Evolutionary conservation across 2,797 vertebrate genomes (phyloP), one percentile per base, ranked within the genome.

Genomic region (Nasua narica): DNA sequence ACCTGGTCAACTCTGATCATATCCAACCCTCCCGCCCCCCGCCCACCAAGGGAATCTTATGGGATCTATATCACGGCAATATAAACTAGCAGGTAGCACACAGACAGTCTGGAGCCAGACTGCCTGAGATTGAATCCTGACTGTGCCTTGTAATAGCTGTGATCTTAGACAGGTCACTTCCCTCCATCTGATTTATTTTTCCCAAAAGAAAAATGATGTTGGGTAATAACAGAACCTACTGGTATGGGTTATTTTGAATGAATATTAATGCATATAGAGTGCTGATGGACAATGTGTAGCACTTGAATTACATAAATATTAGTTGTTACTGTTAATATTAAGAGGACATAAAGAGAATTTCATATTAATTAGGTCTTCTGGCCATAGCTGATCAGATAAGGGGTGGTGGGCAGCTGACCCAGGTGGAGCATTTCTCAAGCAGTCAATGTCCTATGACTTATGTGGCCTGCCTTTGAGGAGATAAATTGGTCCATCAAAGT

Each of bases 141-240:
- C 25, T 87, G 25, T 92, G 40, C 23, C 46, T 83, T n/a, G 16
- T 18, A 69, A 29, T 19, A 43, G 50, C 65, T 86, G 5, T 83
- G 56, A 90, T 72, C n/a, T 19, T 58, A 52, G 60, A 3, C 40
- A 40, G 43, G 43, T 88, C 48, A 29, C 10, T 37, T 77, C 1
- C 9, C 16, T 88, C 58, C 88, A 14, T 78, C 32, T 74, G 60
- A 89, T 91, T 96, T 76, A 88, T 91, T 88, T 72, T 78, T 8
- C 25, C 35, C 46, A 91, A 60, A 2, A 90, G 29, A 54, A 93
- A 92, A 95, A 76, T 54, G 29, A 74, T 77, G 19, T 10, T 52
- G 7, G 9, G 18, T 52, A 78, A 52, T 48, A 89, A 74, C 2
- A 95, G 43, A 76, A 43, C 16, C 50, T 72, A 82, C 32, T 43